Evolutionary conservation across 2,797 vertebrate species (phyloP), one percentile per base, ranked within the genome.

Genomic region (Gorsachius magnificus): DNA sequence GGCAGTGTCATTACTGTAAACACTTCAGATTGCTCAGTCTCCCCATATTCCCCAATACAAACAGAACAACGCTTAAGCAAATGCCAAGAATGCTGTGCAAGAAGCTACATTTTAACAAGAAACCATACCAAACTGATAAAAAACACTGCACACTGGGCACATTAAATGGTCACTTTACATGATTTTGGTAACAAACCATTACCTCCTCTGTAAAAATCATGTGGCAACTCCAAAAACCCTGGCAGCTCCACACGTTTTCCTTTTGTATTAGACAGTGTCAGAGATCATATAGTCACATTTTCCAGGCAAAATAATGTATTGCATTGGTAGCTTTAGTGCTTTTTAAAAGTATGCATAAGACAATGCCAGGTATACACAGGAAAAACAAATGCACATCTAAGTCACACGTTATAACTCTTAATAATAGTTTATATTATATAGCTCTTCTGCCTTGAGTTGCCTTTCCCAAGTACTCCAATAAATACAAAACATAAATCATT

Each of bases 221-320:
- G 5, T 43, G 9, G 12, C n/a, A 72, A 14, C 3, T 72, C 54
- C 24, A 63, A 43, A 43, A 43, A 43, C 41, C 41, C 16, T 43
- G 9, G 12, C n/a, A 72, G 16, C 3, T 72, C 54, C 24, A 63
- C 4, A 16, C 35, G 5, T 20, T 81, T 66, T 80, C 41, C 36
- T 68, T 22, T 45, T 36, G 4, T 26, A 85, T 24, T 53, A 81
- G 28, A 86, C 28, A 41, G 68, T 4, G 9, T 45, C 25, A 74
- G 26, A 51, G 5, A 74, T 31, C 60, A 70, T 19, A 65, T 1
- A 87, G 31, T 12, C 0, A 0, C 13, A n/a, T 60, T 71, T 80
- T 64, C 45, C 48, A 79, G 8, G 29, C 14, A 80, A 87, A 85
- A 91, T 26, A 29, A 56, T 14, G 22, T 35, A 84, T 16, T 79